A percentile compares a stretch with the other conserved stretches of the same genome.
Evolutionary conservation across 2,888 invertebrate genomes (phyloP).

Genomic region (Himalopsyche tibetana): DNA sequence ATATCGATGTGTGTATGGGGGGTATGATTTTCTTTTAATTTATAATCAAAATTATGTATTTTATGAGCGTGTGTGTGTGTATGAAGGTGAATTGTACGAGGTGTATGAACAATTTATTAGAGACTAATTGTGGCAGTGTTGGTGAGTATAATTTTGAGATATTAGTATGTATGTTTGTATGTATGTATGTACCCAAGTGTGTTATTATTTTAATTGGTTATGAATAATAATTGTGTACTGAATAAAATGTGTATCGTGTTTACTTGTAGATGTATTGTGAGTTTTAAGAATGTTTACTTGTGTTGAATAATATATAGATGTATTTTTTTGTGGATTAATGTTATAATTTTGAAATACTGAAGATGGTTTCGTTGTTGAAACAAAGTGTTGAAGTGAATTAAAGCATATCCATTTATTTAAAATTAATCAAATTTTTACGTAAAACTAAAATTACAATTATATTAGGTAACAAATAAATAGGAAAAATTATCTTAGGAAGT

Average conservation of each 20-base stretch:
- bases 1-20: not conserved
- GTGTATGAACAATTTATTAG: constrained; percentile 44
- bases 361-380: not conserved
- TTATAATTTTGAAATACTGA: too few relatives aligned
- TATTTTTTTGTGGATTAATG: not conserved
- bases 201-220: not conserved
- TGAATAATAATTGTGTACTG: not conserved
- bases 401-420: constrained; percentile 8
- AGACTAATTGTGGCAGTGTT: not conserved
- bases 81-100: not conserved
- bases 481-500: constrained; percentile 39
- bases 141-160: not conserved
- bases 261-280: constrained; percentile 7
- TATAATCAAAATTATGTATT: constrained; percentile 41
- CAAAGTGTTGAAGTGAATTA: constrained; percentile 28
- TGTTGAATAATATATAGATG: not conserved
- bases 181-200: too few relatives aligned
- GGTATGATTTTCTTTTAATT: not conserved
- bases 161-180: too few relatives aligned
- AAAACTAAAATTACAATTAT: constrained; percentile 16
- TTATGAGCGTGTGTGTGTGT: constrained; percentile 9
- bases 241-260: not conserved
- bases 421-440: constrained; percentile 16
- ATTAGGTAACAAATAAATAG: constrained; percentile 8
- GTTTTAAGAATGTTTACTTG: not conserved